Evolutionary conservation across 1,140 invertebrate species (phyloP), one percentile per base, ranked within the genome.

Genomic region (Limonius californicus): DNA sequence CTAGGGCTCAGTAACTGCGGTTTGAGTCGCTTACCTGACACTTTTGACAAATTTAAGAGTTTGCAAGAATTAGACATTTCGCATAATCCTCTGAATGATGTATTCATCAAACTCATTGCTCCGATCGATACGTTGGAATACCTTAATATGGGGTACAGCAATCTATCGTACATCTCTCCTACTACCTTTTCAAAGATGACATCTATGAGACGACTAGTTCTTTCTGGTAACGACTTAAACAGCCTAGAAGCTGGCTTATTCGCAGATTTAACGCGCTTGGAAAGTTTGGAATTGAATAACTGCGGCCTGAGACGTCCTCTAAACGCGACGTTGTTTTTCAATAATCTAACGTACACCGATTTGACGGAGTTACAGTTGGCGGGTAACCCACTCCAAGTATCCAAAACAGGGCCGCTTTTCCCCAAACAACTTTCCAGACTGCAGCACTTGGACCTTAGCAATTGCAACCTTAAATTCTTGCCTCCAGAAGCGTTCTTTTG

Each of bases 121-220:
- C 87, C 87, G 0, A 71, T 89, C 1, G 81, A 83, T 35, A 84
- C 84, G 16, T 74, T 89, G 9, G 83, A 87, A 74, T 86, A 85
- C 70, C 74, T 89, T 8, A 87, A 89, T 68, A 89, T 89, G 86
- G 86, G 87, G 6, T 87, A 87, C 67, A 87, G 87, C 74, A 84
- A 85, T 70, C 75, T 89, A 8, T 85, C 84, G 1, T 79, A 85
- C 61, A 82, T 89, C 23, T 83, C 83, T 7, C 85, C 83, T 18
- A 80, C 84, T 3, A 86, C 85, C 1, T 89, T 89, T 71, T 81
- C 84, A 0, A 83, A 86, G 70, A 88, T 88, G 86, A 86, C 84
- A 0, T 83, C 83, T 0, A 79, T 89, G 69, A 86, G 83, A 67
- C 81, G 80, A 35, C 75, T 89, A 16, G 81, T 89, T 42, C 74